Conservation (phyloP, 1,140 invertebrate genomes). For the Cecropterus lyciades region DNA sequence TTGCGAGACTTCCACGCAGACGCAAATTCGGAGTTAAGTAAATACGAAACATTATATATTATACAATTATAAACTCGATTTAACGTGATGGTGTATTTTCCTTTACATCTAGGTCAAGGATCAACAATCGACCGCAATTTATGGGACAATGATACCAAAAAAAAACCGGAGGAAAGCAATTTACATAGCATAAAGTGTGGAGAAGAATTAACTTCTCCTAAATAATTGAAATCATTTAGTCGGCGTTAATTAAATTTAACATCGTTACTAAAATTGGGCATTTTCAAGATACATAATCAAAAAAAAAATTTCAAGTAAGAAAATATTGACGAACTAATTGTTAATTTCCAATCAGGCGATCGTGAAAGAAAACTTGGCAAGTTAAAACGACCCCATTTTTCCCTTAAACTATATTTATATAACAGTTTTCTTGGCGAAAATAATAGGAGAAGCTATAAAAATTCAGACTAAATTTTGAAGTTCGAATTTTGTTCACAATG, state of each 20-base stretch:
- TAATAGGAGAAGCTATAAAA: conserved; percentile 3
- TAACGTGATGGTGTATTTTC: no score
- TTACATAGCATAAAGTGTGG: not conserved
- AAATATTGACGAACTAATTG: not conserved
- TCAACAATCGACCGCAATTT: conserved; percentile 3
- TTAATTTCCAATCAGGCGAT: not conserved
- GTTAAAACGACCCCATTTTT: not conserved
- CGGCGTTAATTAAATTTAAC: not conserved
- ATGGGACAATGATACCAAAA: not conserved
- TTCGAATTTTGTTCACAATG: not conserved
- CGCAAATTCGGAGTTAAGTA: no score
- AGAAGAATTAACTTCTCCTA: not conserved
- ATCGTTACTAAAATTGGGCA: not conserved
- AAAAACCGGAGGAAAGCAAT: not conserved
- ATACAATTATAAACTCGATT: no score
- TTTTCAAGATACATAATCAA: not conserved
- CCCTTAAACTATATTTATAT: not conserved
- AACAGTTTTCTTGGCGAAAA: not conserved
- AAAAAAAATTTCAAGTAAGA: no score
- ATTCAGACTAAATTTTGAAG: not conserved
- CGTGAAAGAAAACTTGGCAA: not conserved
- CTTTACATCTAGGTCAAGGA: not conserved
- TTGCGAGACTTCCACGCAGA: no score
- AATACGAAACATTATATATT: no score
- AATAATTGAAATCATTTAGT: not conserved